Evolutionary conservation across 2,797 vertebrate genomes (phyloP).

Genomic region (Pitangus sulphuratus): DNA sequence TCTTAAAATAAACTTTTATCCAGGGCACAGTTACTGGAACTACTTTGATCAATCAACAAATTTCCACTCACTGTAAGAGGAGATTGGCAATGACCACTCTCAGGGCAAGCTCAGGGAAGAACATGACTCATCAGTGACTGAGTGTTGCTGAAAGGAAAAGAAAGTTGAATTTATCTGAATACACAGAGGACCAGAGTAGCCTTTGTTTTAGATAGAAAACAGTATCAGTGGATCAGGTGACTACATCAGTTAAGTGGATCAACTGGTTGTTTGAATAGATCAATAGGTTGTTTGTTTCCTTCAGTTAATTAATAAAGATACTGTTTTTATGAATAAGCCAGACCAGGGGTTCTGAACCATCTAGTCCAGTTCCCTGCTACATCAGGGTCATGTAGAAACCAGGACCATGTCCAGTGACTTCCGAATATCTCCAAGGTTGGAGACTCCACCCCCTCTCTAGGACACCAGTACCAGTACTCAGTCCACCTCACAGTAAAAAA

Average conservation of each 20-base stretch:
- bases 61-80: not conserved
- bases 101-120: not conserved
- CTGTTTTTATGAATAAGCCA: too few relatives aligned
- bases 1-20: not conserved
- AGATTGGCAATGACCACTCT: not conserved
- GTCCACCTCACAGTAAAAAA: not conserved
- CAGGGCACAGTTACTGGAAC: not conserved
- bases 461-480: not conserved
- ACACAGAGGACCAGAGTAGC: not conserved
- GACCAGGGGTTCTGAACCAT: too few relatives aligned
- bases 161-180: not conserved
- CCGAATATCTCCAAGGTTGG: not conserved
- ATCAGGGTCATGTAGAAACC: too few relatives aligned
- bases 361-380: too few relatives aligned
- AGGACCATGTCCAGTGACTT: not conserved
- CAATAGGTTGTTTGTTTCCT: too few relatives aligned
- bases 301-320: too few relatives aligned
- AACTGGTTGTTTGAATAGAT: too few relatives aligned
- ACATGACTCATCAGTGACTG: not conserved
- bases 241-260: not conserved
- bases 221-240: not conserved
- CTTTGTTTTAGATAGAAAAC: not conserved
- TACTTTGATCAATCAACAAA: not conserved
- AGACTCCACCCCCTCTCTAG: not conserved
- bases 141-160: not conserved